Evolutionary conservation across 2,113 vertebrate genomes (phyloP).

Genomic region (Gymnorhina tibicen): DNA sequence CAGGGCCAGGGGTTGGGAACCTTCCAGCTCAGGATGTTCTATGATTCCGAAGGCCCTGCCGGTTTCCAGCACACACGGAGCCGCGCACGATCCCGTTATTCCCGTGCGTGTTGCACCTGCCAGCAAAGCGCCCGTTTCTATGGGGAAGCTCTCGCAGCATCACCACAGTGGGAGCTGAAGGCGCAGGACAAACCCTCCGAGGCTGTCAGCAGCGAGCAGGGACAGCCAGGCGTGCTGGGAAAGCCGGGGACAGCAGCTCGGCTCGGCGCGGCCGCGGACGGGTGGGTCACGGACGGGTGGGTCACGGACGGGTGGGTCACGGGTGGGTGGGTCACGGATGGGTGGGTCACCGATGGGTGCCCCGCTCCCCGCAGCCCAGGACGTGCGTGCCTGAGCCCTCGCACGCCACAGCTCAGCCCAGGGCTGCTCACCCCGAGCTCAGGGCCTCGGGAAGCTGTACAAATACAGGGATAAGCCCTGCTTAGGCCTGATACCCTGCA

Average conservation of each 20-base stretch:
- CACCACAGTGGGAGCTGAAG: rapidly evolving
- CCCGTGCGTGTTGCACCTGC: rapidly evolving
- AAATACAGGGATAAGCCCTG: neutral
- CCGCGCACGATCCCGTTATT: rapidly evolving
- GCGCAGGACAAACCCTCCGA: rapidly evolving
- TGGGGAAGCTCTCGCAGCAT: neutral
- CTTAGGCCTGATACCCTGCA: neutral
- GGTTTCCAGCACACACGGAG: neutral
- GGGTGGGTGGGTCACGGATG: too few relatives aligned
- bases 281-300: too few relatives aligned
- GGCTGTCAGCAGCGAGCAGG: neutral
- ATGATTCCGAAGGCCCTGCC: rapidly evolving
- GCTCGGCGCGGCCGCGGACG: too few relatives aligned
- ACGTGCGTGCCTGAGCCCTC: neutral
- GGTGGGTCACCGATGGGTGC: rapidly evolving
- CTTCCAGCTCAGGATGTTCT: neutral
- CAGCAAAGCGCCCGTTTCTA: neutral
- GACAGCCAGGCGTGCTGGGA: rapidly evolving
- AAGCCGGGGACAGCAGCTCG: rapidly evolving
- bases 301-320: too few relatives aligned
- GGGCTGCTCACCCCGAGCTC: neutral
- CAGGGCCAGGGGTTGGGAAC: neutral
- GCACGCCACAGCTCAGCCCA: neutral
- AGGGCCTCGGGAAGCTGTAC: neutral
- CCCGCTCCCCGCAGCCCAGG: neutral